Evolutionary conservation across 2,113 vertebrate species (phyloP).

Genomic region (Gila orcuttii): DNA sequence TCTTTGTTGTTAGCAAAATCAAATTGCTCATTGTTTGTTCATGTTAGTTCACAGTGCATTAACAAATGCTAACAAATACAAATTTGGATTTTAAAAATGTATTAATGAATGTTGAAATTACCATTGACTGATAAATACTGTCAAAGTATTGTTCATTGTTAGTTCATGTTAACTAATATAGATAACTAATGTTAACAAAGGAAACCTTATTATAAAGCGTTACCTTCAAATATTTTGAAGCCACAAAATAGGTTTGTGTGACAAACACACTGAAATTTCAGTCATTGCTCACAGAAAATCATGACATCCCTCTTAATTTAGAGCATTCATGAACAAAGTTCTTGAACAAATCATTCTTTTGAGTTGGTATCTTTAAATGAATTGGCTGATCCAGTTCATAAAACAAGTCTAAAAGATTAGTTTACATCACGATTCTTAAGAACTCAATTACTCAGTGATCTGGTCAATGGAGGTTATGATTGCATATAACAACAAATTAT

Average conservation of each 20-base stretch:
- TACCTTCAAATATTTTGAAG: background rate
- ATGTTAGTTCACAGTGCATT: too few relatives aligned
- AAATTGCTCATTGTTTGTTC: too few relatives aligned
- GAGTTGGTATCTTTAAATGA: background rate
- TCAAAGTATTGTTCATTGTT: too few relatives aligned
- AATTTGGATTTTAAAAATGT: too few relatives aligned
- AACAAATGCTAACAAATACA: too few relatives aligned
- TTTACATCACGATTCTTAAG: background rate
- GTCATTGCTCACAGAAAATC: background rate
- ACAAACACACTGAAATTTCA: background rate
- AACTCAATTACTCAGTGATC: background rate
- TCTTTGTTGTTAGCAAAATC: too few relatives aligned
- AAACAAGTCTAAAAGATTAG: background rate
- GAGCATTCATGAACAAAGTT: too few relatives aligned
- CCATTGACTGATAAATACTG: too few relatives aligned
- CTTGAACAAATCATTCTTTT: background rate
- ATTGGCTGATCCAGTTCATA: background rate
- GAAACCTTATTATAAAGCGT: too few relatives aligned
- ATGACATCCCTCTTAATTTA: background rate
- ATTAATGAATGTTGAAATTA: too few relatives aligned
- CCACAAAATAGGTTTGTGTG: background rate
- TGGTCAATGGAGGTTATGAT: background rate
- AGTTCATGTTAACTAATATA: too few relatives aligned
- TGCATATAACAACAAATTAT: background rate
- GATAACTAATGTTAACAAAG: too few relatives aligned